Conservation (phyloP, 2,113 vertebrate species). For the Stercorarius parasiticus region DNA sequence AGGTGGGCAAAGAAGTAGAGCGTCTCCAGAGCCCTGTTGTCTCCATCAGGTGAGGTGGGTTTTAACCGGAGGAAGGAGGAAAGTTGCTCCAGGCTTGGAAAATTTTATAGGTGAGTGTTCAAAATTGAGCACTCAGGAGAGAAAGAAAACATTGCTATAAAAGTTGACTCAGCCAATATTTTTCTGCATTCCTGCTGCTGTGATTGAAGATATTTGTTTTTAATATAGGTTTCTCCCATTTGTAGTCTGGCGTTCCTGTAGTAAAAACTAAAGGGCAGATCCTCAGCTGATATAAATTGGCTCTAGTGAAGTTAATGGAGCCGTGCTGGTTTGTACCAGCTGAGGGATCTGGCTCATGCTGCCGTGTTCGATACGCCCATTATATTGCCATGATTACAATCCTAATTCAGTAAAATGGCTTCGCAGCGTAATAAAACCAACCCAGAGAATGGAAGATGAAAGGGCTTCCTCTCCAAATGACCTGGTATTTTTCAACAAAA, state of each 20-base stretch:
- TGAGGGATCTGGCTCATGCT: constrained; percentile 47
- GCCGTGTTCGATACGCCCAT: neutral
- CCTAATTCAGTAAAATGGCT: constrained; percentile 57
- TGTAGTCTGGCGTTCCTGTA: constrained; percentile 12
- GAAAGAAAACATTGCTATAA: constrained; percentile 47
- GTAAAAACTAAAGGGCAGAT: constrained; percentile 56
- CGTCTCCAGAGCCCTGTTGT: neutral
- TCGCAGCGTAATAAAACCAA: neutral
- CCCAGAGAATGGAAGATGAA: constrained; percentile 49
- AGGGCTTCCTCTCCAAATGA: neutral
- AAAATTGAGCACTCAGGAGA: constrained; percentile 11
- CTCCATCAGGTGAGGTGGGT: constrained; percentile 11
- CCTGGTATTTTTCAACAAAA: constrained; percentile 5
- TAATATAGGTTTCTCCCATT: constrained; percentile 48
- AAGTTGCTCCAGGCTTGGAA: constrained; percentile 47
- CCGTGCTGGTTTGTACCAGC: constrained; percentile 28
- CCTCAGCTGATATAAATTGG: constrained; percentile 62
- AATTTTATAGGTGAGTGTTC: constrained; percentile 41
- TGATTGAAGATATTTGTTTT: constrained; percentile 64
- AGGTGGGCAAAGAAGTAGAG: neutral
- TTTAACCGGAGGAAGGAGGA: neutral
- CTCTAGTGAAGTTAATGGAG: constrained; percentile 48
- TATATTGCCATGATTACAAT: constrained; percentile 18
- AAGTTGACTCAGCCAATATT: constrained; percentile 58
- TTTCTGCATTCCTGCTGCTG: constrained; percentile 44